Conservation (phyloP, 2,888 invertebrate species). For the Zaprionus obscuricornis region DNA sequence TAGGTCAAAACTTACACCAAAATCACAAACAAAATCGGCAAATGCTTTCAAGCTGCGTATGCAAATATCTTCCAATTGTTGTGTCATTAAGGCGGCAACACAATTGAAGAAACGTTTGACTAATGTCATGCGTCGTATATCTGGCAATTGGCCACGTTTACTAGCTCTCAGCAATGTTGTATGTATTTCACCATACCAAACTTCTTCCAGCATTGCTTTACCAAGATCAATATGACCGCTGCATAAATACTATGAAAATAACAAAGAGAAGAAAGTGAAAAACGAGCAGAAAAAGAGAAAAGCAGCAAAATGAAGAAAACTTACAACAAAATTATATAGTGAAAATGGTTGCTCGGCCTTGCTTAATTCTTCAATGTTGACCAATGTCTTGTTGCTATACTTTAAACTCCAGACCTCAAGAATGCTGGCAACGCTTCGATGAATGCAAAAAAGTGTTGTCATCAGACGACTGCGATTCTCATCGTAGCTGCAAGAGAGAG, state of each 20-base stretch:
- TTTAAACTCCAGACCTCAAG: slow-evolving; percentile 91
- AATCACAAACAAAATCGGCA: slow-evolving; percentile 90
- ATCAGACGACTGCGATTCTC: slow-evolving; percentile 84
- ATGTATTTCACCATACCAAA: slow-evolving; percentile 83
- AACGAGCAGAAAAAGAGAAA: not conserved
- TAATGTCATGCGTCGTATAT: slow-evolving; percentile 86
- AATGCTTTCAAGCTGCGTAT: slow-evolving; percentile 91
- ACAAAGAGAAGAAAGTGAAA: no score
- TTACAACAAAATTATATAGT: slow-evolving; percentile 80
- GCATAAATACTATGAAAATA: slow-evolving; percentile 77
- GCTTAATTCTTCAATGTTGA: slow-evolving; percentile 82
- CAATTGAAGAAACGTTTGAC: slow-evolving; percentile 93
- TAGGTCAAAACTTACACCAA: slow-evolving; percentile 85
- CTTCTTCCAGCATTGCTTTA: slow-evolving; percentile 86
- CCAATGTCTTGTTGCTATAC: slow-evolving; percentile 85
- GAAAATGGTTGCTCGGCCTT: slow-evolving; percentile 79
- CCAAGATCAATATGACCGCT: slow-evolving; percentile 87
- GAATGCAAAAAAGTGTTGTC: slow-evolving; percentile 89
- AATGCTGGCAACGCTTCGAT: slow-evolving; percentile 91
- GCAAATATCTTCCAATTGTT: slow-evolving; percentile 92
- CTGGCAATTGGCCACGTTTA: slow-evolving; percentile 88
- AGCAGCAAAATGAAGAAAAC: not conserved
- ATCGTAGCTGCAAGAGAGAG: slow-evolving; percentile 79
- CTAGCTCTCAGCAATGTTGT: slow-evolving; percentile 85
- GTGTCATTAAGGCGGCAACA: slow-evolving; percentile 93